Evolutionary conservation across 1,140 invertebrate species (phyloP).

Genomic region (Hestina assimilis): DNA sequence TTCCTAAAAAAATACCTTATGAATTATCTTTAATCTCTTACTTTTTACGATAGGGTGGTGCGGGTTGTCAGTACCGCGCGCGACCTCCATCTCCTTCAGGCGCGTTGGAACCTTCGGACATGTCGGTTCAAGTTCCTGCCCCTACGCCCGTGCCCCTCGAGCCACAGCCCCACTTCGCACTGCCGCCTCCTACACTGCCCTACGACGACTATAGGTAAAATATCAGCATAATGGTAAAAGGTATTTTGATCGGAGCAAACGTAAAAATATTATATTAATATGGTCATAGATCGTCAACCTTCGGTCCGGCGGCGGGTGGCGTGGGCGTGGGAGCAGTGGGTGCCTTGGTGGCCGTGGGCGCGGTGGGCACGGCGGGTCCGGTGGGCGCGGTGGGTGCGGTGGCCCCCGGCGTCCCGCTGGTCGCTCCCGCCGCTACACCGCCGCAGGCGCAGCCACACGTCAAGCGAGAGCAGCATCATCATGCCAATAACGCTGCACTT

Average conservation of each 20-base stretch:
- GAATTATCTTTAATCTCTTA: no score
- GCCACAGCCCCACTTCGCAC: constrained; percentile 49
- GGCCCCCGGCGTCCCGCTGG: constrained; percentile 10
- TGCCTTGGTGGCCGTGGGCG: background rate
- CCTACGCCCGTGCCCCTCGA: constrained; percentile 31
- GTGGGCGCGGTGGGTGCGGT: constrained; percentile 6
- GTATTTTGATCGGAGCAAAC: background rate
- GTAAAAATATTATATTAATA: background rate
- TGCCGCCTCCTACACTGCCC: constrained; percentile 46
- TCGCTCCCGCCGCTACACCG: constrained; percentile 21
- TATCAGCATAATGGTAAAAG: background rate
- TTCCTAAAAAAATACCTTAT: background rate
- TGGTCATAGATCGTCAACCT: constrained; percentile 17
- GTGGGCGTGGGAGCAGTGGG: constrained; percentile 12
- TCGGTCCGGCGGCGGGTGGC: constrained; percentile 2
- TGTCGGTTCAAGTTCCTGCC: constrained; percentile 21
- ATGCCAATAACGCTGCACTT: constrained; percentile 36
- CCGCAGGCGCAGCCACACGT: constrained; percentile 39
- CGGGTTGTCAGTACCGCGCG: constrained; percentile 44
- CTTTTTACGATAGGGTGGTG: constrained; percentile 22
- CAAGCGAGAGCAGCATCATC: constrained; percentile 51
- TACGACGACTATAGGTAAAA: constrained; percentile 50
- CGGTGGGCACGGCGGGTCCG: constrained; percentile 8
- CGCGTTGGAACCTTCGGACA: constrained; percentile 16
- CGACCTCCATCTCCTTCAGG: constrained; percentile 37